These are phyloP conservation scores for Lophochroa leadbeateri DNA, from an alignment of 2,113 vertebrate species.

Conservation along the genomic window DNA sequence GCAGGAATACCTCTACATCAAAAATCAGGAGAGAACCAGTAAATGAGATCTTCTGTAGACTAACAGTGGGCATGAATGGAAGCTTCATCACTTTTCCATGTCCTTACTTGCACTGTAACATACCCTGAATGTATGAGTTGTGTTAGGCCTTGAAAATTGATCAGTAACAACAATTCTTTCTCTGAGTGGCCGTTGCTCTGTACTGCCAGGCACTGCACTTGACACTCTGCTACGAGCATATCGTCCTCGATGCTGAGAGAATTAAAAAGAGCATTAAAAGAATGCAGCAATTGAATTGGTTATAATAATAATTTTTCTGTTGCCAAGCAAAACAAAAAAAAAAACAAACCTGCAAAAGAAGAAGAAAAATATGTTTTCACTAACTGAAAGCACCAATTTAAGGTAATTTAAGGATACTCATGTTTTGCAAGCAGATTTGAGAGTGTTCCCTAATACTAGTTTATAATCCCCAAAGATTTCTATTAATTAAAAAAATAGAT, in stretches of 20 bases:
- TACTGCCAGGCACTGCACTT: conserved; percentile 67
- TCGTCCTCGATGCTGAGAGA: conserved; percentile 68
- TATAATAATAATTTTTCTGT: background rate
- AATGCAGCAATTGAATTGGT: background rate
- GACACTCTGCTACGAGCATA: conserved; percentile 58
- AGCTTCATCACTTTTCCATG: background rate
- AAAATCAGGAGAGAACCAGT: background rate
- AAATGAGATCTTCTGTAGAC: background rate
- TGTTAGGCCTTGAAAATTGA: conserved; percentile 79
- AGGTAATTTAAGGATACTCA: background rate
- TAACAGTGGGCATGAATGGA: background rate
- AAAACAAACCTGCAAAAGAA: background rate
- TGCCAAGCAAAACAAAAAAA: background rate
- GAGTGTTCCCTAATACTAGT: background rate
- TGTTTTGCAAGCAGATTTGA: background rate
- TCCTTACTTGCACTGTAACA: background rate
- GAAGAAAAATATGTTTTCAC: background rate
- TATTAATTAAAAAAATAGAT: background rate
- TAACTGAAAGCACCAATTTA: background rate
- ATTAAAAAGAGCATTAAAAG: background rate
- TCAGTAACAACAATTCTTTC: conserved; percentile 67
- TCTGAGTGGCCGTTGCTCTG: conserved; percentile 63
- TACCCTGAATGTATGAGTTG: conserved; percentile 80
- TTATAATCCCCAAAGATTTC: background rate
- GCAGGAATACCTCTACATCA: background rate